These are phyloP conservation scores for Lasius platythorax DNA, from an alignment of 2,888 invertebrate species.

Conservation along the genomic window DNA sequence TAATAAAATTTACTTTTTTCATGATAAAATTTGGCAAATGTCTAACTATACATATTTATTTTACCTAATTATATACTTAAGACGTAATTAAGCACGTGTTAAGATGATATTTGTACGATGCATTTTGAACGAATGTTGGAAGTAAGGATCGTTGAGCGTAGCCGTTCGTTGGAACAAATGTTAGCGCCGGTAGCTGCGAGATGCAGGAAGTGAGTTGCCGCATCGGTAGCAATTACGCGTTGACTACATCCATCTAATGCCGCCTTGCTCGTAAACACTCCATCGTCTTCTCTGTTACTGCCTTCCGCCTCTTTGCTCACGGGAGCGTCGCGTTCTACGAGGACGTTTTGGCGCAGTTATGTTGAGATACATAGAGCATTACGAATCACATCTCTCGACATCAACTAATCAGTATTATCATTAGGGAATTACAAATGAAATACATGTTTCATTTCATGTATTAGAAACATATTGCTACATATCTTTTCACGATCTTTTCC, in stretches of 20 bases:
- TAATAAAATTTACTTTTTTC: neutral
- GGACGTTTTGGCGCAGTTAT: conserved; percentile 63
- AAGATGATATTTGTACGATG: neutral
- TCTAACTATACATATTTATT: neutral
- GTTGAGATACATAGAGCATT: conserved; percentile 59
- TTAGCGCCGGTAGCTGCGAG: conserved; percentile 63
- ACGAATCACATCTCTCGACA: conserved; percentile 63
- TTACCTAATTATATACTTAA: neutral
- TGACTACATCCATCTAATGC: conserved; percentile 80
- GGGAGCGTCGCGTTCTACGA: conserved; percentile 61
- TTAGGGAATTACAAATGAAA: neutral
- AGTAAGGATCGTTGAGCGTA: neutral
- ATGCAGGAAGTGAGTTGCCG: conserved; percentile 76
- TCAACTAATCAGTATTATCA: conserved; percentile 61
- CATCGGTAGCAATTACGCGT: conserved; percentile 79
- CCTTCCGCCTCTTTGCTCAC: conserved; percentile 64
- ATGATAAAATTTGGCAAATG: neutral
- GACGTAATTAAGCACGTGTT: neutral
- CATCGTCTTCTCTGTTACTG: conserved; percentile 66
- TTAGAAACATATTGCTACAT: neutral
- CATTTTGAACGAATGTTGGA: conserved; percentile 3
- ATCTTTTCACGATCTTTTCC: neutral
- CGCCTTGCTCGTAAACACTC: conserved; percentile 80
- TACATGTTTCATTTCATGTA: neutral
- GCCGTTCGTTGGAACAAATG: conserved; percentile 13